Base-by-base conservation (phyloP, 2,797 vertebrate genomes). In the Karalla daura region DNA sequence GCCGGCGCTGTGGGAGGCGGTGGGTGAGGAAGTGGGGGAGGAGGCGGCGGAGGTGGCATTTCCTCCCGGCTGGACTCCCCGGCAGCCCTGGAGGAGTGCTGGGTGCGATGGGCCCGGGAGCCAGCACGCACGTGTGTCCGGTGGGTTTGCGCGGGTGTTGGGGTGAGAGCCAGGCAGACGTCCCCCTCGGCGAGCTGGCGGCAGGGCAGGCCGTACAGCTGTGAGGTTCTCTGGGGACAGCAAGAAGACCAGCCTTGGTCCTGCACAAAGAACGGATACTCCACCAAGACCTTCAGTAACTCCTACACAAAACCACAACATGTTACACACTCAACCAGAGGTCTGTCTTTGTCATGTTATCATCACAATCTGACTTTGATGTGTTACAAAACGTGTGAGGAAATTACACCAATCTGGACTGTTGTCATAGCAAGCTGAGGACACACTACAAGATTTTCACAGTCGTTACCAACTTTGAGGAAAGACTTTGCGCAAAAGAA, bases 181-280 rank as follows among this genome's bases (percentile, higher is more conserved):
- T 95, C 93, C 2, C 93, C 93, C 46, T 90, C 87, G 30, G 77
- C 73, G 44, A 95, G 93, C 86, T 93, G 93, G 63, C 88, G 92
- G 76, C 94, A 95, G 68, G 87, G 74, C 36, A 95, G 89, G 69
- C 93, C 90, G 1, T 95, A 95, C 41, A 94, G 80, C 80, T 93
- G 91, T 6, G 86, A 72, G 52, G 92, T 95, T 86, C 86, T 92
- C 81, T 89, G 90, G 30, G 94, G 94, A 80, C 90, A 90, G 90
- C 94, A 95, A 46, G 94, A 95, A 78, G 94, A 94, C 94, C 94
- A 95, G 81, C 94, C 94, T 33, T 66, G 86, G 78, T 93, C 91
- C 76, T 88, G 86, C 61, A 95, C 94, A 74, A 95, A 95, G 84
- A 95, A 95, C 0, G 94, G 94, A 76, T 94, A 95, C 91, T 95